A percentile compares a stretch with the other conserved stretches of the same genome.
Evolutionary conservation across 2,797 vertebrate species (phyloP).

Genomic region (Lycodopsis pacificus): DNA sequence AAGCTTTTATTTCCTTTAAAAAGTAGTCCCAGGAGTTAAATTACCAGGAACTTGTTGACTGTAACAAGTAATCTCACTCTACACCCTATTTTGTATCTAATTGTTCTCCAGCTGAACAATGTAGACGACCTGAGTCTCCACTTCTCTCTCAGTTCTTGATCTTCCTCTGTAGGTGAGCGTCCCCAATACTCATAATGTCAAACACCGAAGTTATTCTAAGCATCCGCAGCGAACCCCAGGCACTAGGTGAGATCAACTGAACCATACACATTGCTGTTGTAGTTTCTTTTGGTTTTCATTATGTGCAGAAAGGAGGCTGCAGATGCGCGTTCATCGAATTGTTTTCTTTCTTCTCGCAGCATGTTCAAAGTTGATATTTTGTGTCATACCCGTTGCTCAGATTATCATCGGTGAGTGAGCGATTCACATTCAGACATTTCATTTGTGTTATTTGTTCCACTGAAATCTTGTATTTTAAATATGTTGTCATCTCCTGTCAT

Average conservation of each 20-base stretch:
- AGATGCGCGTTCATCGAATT: not conserved
- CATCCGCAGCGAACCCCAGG: conserved; percentile 27
- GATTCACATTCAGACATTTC: not conserved
- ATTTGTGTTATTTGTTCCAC: not conserved
- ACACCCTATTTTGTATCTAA: too few species aligned
- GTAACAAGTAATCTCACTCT: not conserved
- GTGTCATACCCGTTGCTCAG: conserved; percentile 70
- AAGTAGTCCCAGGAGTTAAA: too few species aligned
- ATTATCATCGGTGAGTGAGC: conserved; percentile 78
- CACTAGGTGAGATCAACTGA: conserved; percentile 55
- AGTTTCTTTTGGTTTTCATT: not conserved
- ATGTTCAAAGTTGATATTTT: conserved; percentile 39
- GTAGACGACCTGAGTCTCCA: rapidly evolving
- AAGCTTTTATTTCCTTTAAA: not conserved
- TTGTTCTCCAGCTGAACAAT: not conserved
- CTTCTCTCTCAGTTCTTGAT: not conserved
- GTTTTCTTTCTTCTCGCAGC: conserved; percentile 54
- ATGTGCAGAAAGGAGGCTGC: rapidly evolving
- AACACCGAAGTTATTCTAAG: not conserved
- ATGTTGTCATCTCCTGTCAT: too few species aligned
- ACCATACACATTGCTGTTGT: not conserved
- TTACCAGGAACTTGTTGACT: not conserved
- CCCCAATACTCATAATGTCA: conserved; percentile 44
- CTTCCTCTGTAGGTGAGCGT: conserved; percentile 20
- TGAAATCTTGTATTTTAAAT: too few species aligned